These are phyloP conservation scores for Glossophaga mutica DNA, from an alignment of 2,797 vertebrate species.

Conservation along the genomic window DNA sequence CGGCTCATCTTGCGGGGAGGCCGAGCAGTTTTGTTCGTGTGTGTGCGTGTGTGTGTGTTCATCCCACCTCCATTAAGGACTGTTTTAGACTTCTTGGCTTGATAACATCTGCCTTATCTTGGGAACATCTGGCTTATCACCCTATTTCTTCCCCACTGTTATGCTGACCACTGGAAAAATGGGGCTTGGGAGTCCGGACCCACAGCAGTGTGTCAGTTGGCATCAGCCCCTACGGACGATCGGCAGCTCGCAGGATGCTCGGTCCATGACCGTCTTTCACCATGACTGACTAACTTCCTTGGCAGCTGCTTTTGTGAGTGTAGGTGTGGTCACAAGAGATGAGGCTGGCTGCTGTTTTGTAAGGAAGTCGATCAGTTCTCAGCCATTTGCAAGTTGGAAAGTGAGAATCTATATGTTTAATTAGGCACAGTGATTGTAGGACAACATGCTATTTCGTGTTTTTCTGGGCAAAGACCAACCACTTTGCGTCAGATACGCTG, in stretches of 20 bases:
- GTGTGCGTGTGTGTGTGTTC: neutral
- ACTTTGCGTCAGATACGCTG: neutral
- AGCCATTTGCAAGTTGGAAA: neutral
- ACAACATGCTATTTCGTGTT: neutral
- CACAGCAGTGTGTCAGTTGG: slow-evolving; percentile 63
- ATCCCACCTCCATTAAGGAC: slow-evolving; percentile 31
- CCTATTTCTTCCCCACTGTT: slow-evolving; percentile 57
- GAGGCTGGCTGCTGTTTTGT: neutral
- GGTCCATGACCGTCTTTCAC: slow-evolving; percentile 42
- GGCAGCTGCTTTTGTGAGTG: slow-evolving; percentile 30
- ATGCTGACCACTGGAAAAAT: slow-evolving; percentile 71
- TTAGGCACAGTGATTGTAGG: neutral
- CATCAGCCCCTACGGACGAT: slow-evolving; percentile 55
- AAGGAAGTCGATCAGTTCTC: slow-evolving; percentile 1
- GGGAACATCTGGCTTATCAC: slow-evolving; percentile 68
- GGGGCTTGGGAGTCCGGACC: slow-evolving; percentile 65
- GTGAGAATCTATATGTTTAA: neutral
- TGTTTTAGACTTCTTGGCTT: slow-evolving; percentile 46
- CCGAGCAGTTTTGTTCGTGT: neutral
- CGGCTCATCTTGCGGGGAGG: neutral
- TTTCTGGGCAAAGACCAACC: neutral
- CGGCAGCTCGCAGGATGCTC: slow-evolving; percentile 61
- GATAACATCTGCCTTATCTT: slow-evolving; percentile 71
- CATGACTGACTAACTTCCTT: slow-evolving; percentile 28
- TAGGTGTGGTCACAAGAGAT: slow-evolving; percentile 6